Evolutionary conservation across 2,888 invertebrate species (phyloP), one percentile per base, ranked within the genome.

Genomic region (Azorinus chamasolen): DNA sequence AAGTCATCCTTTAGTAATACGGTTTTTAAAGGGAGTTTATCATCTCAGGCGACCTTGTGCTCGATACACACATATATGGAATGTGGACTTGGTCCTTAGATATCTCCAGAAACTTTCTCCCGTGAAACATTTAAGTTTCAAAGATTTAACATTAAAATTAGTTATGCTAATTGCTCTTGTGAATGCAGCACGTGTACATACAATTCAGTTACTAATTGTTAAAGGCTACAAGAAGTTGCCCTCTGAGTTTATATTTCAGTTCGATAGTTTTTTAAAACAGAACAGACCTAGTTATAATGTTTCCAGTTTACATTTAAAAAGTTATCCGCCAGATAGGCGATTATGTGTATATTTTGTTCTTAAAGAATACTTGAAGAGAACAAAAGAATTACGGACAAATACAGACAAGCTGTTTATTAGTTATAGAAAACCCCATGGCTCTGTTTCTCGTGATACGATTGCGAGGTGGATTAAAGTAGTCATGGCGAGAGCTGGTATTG

Each of bases 1-100:
- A 12, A 50, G 45, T 20, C 68, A 80, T 70, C 76, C 76, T 27
- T 41, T 57, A 14, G 69, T 80, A 8, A 57, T 73, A n/a, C 39
- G 73, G 51, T 80, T 70, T 22, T n/a, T 58, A 24, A 5, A n/a
- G 43, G 45, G 46, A n/a, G 46, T 58, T 24, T 58, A 24, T 25
- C 45, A 46, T 45, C 25, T 58, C 12, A 6, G 46, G 2, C 20
- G n/a, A 25, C 58, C 58, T 18, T 41, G 16, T n/a, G 27, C 18
- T 8, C 4, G 45, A 25, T 45, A 58, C n/a, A 58, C 58, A 22
- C 27, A 46, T 45, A 46, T 58, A 16, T 58, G 58, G 58, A 18
- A 58, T 45, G 58, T 58, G 8, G 46, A 58, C 8, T 4, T 16
- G 5, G 45, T 58, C 3, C 18, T 58, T 25, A 43, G 18, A 12